phyloP scores from a whole-genome alignment of 1,140 invertebrate species.

The Tetramorium alpestre region DNA sequence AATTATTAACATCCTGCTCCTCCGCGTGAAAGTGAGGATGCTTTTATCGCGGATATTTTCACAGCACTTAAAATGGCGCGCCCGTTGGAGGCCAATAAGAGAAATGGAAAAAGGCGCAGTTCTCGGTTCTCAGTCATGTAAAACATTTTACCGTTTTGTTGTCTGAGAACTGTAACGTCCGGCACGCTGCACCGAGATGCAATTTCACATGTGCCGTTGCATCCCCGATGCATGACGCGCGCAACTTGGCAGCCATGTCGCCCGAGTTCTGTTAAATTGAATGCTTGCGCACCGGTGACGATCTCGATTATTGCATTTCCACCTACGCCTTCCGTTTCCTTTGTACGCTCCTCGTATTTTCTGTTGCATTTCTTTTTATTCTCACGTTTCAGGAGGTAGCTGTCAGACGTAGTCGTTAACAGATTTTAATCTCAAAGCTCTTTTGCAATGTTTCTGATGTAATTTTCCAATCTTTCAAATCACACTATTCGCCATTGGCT shows the following conservation, averaged over 20 bases:
- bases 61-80: slow-evolving; percentile 3
- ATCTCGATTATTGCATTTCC: slow-evolving; percentile 22
- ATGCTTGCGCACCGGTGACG: slow-evolving; percentile 29
- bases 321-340: slow-evolving; percentile 21
- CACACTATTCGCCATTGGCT: not conserved
- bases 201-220: slow-evolving; percentile 52
- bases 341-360: not conserved
- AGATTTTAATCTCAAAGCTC: not conserved
- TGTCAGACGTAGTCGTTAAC: not conserved
- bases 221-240: slow-evolving; percentile 63
- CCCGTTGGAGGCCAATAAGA: not conserved
- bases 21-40: slow-evolving; percentile 24
- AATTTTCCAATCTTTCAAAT: not conserved
- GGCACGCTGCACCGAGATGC: slow-evolving; percentile 37
- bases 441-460: not conserved
- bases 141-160: slow-evolving; percentile 64
- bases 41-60: slow-evolving; percentile 33
- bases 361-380: not conserved
- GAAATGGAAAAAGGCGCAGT: slow-evolving; percentile 4
- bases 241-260: slow-evolving; percentile 30
- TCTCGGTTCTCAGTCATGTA: slow-evolving; percentile 52
- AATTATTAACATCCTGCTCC: not conserved
- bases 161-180: slow-evolving; percentile 60
- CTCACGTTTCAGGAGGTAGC: not conserved
- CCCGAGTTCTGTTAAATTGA: slow-evolving; percentile 48